These are phyloP conservation scores for Lampris incognitus DNA, from an alignment of 2,113 vertebrate species.

Conservation along the genomic window DNA sequence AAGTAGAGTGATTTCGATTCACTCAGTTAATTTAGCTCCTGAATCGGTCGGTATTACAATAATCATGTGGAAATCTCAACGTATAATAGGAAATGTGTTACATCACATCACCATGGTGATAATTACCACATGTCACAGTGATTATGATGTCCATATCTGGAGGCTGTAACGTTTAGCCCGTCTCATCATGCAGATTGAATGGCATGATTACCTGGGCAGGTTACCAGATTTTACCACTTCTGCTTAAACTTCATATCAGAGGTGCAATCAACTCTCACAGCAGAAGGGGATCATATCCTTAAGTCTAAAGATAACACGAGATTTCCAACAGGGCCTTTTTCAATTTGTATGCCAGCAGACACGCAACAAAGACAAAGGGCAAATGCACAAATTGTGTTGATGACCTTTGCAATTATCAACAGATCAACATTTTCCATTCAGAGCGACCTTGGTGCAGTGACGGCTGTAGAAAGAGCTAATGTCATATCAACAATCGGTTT, in stretches of 20 bases:
- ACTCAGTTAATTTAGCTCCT: background rate
- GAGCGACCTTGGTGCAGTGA: conserved; percentile 41
- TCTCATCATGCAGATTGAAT: background rate
- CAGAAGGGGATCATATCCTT: background rate
- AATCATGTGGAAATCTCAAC: background rate
- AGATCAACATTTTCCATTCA: conserved; percentile 22
- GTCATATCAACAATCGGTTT: conserved; percentile 10
- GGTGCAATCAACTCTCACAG: conserved; percentile 15
- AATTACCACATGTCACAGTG: background rate
- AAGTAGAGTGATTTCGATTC: background rate
- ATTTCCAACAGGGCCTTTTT: background rate
- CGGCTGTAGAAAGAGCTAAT: conserved; percentile 24
- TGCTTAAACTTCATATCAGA: conserved; percentile 9
- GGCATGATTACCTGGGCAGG: conserved; percentile 14
- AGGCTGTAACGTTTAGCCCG: background rate
- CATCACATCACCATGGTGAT: background rate
- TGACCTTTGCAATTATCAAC: background rate
- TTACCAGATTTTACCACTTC: conserved; percentile 10
- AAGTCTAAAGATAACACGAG: background rate
- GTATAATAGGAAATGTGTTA: background rate
- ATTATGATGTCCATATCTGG: background rate
- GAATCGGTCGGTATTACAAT: background rate
- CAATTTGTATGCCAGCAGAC: background rate
- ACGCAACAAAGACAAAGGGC: no score
- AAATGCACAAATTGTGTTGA: background rate